A percentile compares a stretch with the other conserved stretches of the same genome.
phyloP scores from a whole-genome alignment of 2,888 invertebrate genomes.

The Heliconius erato region DNA sequence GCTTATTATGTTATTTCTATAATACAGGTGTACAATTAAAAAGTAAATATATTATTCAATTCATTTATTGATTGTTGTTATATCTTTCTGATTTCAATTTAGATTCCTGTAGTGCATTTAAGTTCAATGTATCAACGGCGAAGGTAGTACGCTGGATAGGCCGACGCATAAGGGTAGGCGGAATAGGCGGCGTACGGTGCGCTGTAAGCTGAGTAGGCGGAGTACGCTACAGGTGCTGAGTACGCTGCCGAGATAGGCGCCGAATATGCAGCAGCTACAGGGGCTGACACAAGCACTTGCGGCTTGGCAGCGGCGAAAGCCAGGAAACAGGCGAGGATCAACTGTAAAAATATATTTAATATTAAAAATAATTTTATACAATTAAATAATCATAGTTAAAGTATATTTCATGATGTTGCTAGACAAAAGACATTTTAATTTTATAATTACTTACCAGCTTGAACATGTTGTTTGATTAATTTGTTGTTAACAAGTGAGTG shows the following conservation, averaged over 20 bases:
- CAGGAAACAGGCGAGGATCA: constrained; percentile 79
- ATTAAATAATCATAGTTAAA: too few relatives aligned
- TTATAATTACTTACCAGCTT: neutral
- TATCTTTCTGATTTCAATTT: neutral
- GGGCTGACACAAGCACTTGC: constrained; percentile 51
- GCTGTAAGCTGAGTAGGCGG: constrained; percentile 62
- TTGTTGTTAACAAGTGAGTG: constrained; percentile 45
- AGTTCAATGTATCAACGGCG: constrained; percentile 48
- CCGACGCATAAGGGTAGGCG: constrained; percentile 61
- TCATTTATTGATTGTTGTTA: neutral
- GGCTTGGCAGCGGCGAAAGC: constrained; percentile 81
- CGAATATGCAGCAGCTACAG: constrained; percentile 62
- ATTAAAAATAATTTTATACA: neutral
- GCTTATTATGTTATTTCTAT: too few relatives aligned
- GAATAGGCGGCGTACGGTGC: constrained; percentile 66
- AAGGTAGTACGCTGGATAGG: constrained; percentile 61
- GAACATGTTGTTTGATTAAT: constrained; percentile 57
- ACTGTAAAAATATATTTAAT: constrained; percentile 59
- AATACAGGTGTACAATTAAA: neutral
- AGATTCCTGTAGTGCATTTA: neutral
- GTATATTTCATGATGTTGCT: too few relatives aligned
- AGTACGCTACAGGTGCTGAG: constrained; percentile 64
- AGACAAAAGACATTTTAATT: neutral
- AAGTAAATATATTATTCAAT: neutral
- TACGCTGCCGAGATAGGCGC: constrained; percentile 64